Evolutionary conservation across 2,797 vertebrate genomes (phyloP), one percentile per base, ranked within the genome.

Genomic region (Selene dorsalis): DNA sequence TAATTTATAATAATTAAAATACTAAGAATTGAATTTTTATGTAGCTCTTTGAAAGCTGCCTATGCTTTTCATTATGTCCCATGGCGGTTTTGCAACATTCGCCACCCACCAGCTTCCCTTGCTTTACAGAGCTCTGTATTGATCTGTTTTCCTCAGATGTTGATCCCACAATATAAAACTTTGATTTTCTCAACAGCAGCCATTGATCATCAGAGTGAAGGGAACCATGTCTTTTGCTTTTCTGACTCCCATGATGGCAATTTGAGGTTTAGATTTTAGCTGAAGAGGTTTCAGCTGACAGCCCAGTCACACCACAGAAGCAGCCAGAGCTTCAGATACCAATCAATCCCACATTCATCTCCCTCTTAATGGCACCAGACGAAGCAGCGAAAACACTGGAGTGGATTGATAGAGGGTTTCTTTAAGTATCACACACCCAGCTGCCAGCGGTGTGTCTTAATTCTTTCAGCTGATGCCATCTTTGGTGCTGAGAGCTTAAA

Each of bases 111-210:
- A 45, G 52, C 66, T 73, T 75, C 43, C 69, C 77, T 68, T 84
- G 60, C 79, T 76, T 78, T 73, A 55, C 53, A 55, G 62, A 32
- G 70, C 28, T 17, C 28, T 8, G 69, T 79, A 86, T 85, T 89
- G 86, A 89, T 85, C 84, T 79, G 73, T 77, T 85, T 84, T 77
- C 81, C 64, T 83, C 60, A 80, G 84, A 87, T 83, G 81, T 77
- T 82, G 65, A 82, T 87, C 83, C 79, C 72, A 80, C 75, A 62
- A 77, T 72, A 79, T 83, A 69, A 81, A 87, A 79, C 69, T 85
- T 87, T 70, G 67, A 89, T 88, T 83, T 82, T 73, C 79, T 79
- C 79, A 69, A 74, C 64, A 75, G 81, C 73, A 48, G 65, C 39
- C 38, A 57, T 47, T 80, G 71, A 87, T 89, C 69, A 87, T 89